Evolutionary conservation across 2,797 vertebrate genomes (phyloP).

Genomic region (Parauchenoglanis punctatus): DNA sequence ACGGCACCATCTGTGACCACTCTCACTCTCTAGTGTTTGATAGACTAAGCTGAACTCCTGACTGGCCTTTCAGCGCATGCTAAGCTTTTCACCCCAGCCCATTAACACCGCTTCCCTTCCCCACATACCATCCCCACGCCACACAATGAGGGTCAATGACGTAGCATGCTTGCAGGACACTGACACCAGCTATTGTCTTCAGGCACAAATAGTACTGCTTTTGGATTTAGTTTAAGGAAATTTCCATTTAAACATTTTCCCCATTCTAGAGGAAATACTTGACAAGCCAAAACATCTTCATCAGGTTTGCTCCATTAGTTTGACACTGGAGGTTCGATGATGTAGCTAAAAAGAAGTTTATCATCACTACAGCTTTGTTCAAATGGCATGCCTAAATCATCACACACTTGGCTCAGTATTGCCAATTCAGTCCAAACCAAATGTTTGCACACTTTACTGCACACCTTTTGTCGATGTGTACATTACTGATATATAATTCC

Average conservation of each 20-base stretch:
- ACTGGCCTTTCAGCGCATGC: constrained; percentile 61
- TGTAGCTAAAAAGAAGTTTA: background rate
- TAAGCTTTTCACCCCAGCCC: constrained; percentile 69
- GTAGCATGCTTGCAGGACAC: constrained; percentile 43
- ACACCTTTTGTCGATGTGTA: background rate
- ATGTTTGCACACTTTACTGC: background rate
- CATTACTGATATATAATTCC: background rate
- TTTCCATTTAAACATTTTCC: background rate
- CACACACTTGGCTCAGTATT: background rate
- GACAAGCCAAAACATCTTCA: background rate
- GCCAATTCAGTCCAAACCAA: background rate
- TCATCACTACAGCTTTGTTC: background rate
- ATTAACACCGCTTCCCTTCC: constrained; percentile 56
- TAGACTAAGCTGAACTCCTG: constrained; percentile 67
- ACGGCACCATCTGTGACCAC: constrained; percentile 73
- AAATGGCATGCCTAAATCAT: background rate
- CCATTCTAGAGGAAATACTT: background rate
- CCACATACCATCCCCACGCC: constrained; percentile 38
- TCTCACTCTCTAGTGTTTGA: constrained; percentile 71
- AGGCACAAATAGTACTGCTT: constrained; percentile 42
- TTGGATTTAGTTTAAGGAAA: background rate
- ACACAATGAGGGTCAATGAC: constrained; percentile 57
- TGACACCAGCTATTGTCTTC: constrained; percentile 44
- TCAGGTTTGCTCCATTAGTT: background rate
- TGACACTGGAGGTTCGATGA: background rate